Evolutionary conservation across 1,140 invertebrate genomes (phyloP), one percentile per base, ranked within the genome.

Genomic region (Belonocnema kinseyi): DNA sequence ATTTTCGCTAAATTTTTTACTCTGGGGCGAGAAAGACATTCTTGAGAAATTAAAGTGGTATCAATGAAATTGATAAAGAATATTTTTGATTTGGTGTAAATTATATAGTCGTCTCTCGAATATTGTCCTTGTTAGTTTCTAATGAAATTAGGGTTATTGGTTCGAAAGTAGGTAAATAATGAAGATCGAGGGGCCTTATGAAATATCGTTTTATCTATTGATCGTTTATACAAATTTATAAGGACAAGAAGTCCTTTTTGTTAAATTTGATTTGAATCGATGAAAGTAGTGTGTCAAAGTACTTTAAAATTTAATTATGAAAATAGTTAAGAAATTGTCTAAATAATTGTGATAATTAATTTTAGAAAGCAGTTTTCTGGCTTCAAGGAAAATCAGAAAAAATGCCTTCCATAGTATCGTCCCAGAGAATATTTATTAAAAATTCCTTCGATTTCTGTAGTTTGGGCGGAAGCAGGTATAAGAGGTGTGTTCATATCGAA

Each of bases 311-410:
- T 73, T 8, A 77, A 66, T 14, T 19, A 77, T 73, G 73, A 52
- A 77, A 61, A 73, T 56, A 52, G 61, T 77, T 72, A 80, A 71
- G 12, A 53, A 76, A 66, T 73, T 61, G 73, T 50, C 66, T 51
- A 14, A 66, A 26, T 13, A 77, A 58, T 58, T 61, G 19, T 21
- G 50, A 12, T 14, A 33, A 7, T 17, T 13, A 54, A 33, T n/a
- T 33, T 13, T 66, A 46, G 21, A 66, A 61, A 5, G 26, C 26
- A 40, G 40, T 40, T 66, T 33, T 66, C 21, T 40, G 33, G 6
- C n/a, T 66, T 66, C 14, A 66, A 33, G 40, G 40, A 58, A 58
- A 58, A 46, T 46, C 40, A 46, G 40, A 26, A 66, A 66, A 56
- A 21, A 19, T 56, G 54, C 40, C 58, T 56, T n/a, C n/a, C 33